phyloP scores from a whole-genome alignment of 1,140 invertebrate genomes.

The Pseudomyrmex flavicornis region DNA sequence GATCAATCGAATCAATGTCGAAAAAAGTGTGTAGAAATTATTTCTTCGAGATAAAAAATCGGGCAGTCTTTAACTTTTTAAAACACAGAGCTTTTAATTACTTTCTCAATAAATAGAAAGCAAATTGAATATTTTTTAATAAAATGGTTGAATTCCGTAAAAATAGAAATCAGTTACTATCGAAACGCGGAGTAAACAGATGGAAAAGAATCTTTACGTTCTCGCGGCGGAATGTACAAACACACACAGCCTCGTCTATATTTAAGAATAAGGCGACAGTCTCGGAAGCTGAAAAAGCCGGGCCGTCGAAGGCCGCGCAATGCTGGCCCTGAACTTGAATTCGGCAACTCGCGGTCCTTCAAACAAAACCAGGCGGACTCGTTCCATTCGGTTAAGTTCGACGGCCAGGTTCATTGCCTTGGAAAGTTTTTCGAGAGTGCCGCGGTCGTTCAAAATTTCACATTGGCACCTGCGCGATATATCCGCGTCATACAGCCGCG shows the following conservation, averaged over 20 bases:
- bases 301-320: slow-evolving; percentile 7
- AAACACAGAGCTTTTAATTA: too few relatives aligned
- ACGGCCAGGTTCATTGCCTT: slow-evolving; percentile 76
- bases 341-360: slow-evolving; percentile 35
- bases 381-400: slow-evolving; percentile 59
- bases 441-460: slow-evolving; percentile 71
- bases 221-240: background rate
- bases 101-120: too few relatives aligned
- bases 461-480: slow-evolving; percentile 12
- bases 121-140: too few relatives aligned
- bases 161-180: too few relatives aligned
- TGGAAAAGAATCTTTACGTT: background rate
- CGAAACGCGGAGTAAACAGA: too few relatives aligned
- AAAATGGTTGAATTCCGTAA: too few relatives aligned
- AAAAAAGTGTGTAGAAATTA: too few relatives aligned
- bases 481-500: slow-evolving; percentile 47
- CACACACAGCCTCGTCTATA: too few relatives aligned
- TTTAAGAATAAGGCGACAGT: background rate
- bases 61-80: too few relatives aligned
- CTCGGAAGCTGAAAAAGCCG: background rate
- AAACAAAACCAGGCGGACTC: slow-evolving; percentile 27
- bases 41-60: too few relatives aligned
- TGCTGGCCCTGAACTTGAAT: slow-evolving; percentile 78
- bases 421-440: slow-evolving; percentile 76
- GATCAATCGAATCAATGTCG: too few relatives aligned